These are phyloP conservation scores for Grantiella picta DNA, from an alignment of 2,113 vertebrate genomes.

Conservation along the genomic window DNA sequence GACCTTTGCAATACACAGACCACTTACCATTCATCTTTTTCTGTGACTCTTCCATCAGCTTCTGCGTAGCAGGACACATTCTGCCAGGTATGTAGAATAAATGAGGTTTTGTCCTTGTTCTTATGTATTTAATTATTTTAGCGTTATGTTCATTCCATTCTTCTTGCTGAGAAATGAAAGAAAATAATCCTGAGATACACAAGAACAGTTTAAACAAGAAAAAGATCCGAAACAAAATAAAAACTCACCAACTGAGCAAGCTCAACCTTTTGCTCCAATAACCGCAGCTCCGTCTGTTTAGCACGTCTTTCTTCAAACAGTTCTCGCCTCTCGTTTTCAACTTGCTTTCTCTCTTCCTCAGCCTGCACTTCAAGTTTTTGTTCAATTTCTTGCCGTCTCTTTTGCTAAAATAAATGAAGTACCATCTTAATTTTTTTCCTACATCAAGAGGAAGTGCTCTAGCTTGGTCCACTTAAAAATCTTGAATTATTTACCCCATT, in stretches of 20 bases:
- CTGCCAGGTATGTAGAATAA: constrained; percentile 94
- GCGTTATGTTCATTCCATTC: constrained; percentile 96
- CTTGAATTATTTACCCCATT: neutral
- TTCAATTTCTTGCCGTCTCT: constrained; percentile 93
- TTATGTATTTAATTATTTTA: constrained; percentile 94
- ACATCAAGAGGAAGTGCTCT: neutral
- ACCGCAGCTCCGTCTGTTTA: constrained; percentile 95
- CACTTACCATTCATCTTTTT: constrained; percentile 94
- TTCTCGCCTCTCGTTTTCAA: constrained; percentile 92
- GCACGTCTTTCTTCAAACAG: constrained; percentile 96
- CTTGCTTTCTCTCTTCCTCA: constrained; percentile 92
- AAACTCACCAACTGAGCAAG: constrained; percentile 92
- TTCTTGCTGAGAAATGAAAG: constrained; percentile 85
- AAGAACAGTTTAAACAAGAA: neutral
- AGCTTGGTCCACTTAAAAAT: neutral
- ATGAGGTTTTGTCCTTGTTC: constrained; percentile 93
- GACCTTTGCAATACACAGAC: neutral
- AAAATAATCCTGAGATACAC: neutral
- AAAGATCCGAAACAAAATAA: neutral
- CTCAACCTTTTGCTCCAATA: constrained; percentile 98
- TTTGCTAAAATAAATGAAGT: constrained; percentile 79
- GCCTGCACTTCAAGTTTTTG: constrained; percentile 98
- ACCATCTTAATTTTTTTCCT: neutral
- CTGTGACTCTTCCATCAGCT: constrained; percentile 94
- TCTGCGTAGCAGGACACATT: constrained; percentile 94